A percentile compares a stretch with the other conserved stretches of the same genome.
These are phyloP conservation scores for Chascanopsetta lugubris DNA, from an alignment of 2,113 vertebrate species.

Conservation along the genomic window DNA sequence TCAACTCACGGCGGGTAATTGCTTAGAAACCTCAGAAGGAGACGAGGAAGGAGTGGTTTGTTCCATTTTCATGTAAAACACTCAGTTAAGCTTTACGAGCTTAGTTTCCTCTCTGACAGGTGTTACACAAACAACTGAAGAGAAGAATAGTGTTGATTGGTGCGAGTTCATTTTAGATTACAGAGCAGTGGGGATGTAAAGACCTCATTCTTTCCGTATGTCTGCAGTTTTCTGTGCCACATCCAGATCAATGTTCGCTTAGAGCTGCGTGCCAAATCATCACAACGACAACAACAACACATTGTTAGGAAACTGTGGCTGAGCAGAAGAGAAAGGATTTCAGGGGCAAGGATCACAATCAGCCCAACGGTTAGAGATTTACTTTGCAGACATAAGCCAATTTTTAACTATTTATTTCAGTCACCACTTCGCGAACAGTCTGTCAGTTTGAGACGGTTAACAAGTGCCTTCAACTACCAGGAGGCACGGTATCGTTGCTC, in stretches of 20 bases:
- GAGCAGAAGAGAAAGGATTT: slow-evolving; percentile 36
- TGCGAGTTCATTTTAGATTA: slow-evolving; percentile 1
- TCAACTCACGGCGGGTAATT: neutral
- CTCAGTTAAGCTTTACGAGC: neutral
- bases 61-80: neutral
- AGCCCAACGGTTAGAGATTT: slow-evolving; percentile 18
- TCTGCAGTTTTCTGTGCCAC: slow-evolving; percentile 9
- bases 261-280: slow-evolving; percentile 5
- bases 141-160: neutral
- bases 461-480: neutral
- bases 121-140: neutral
- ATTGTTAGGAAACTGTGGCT: slow-evolving; percentile 56
- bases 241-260: slow-evolving; percentile 6
- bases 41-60: slow-evolving; percentile 53
- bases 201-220: neutral
- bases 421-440: neutral
- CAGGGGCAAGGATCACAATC: slow-evolving; percentile 49
- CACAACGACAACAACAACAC: slow-evolving; percentile 49
- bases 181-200: slow-evolving; percentile 7
- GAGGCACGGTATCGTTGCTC: too few species aligned
- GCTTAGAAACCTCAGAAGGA: slow-evolving; percentile 51
- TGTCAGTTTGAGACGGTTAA: neutral
- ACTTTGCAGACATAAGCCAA: slow-evolving; percentile 2
- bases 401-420: slow-evolving; percentile 22
- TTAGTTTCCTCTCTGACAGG: neutral